A percentile compares a stretch with the other conserved stretches of the same genome.
Conservation (phyloP, 1,140 invertebrate genomes). For the Pogonomyrmex californicus region DNA sequence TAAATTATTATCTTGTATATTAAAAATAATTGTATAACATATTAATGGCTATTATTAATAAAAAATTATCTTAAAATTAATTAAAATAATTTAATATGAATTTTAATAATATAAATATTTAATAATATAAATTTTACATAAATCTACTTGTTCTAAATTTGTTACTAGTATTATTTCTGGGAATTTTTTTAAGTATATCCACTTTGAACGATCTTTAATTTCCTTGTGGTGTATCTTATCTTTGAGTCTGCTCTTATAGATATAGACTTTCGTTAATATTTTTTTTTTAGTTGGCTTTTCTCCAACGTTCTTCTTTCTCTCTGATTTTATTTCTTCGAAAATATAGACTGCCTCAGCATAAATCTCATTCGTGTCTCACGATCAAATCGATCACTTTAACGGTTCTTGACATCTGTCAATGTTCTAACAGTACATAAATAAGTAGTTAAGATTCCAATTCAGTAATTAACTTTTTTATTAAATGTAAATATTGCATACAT, state of each 20-base stretch:
- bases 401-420: conserved; percentile 24
- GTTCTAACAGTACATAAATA: conserved; percentile 35
- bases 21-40: not conserved
- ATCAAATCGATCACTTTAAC: conserved; percentile 19
- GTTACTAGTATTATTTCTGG: not conserved
- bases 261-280: not conserved
- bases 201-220: not conserved
- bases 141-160: conserved; percentile 2
- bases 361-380: not conserved
- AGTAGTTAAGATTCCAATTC: not conserved
- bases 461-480: conserved; percentile 43
- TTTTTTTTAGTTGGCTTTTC: not conserved
- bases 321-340: not conserved
- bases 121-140: not conserved
- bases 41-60: not conserved
- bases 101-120: not conserved
- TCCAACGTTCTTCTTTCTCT: not conserved
- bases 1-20: not conserved
- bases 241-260: not conserved
- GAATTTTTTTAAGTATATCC: not conserved
- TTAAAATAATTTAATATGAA: conserved; percentile 11
- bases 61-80: not conserved
- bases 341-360: not conserved
- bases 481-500: conserved; percentile 2
- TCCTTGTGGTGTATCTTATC: not conserved